These are phyloP conservation scores for Abramis brama DNA, from an alignment of 2,113 vertebrate genomes.

Conservation along the genomic window DNA sequence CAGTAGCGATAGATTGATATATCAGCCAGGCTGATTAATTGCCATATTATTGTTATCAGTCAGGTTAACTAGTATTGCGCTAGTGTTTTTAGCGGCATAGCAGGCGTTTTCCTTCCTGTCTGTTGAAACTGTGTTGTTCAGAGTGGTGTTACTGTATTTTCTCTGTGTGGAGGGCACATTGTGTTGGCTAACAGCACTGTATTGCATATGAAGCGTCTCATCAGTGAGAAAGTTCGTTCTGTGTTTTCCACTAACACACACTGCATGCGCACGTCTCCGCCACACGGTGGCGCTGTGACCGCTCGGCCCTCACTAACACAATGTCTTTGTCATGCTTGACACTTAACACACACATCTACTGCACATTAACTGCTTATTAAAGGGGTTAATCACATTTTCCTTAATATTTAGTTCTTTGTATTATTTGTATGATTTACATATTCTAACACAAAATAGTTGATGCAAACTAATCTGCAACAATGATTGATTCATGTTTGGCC, in stretches of 20 bases:
- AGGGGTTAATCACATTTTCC: not conserved
- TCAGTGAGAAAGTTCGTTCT: not conserved
- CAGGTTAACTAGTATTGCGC: not conserved
- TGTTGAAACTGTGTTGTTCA: not conserved
- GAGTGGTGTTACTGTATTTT: not conserved
- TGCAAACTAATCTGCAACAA: not conserved
- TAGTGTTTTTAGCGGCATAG: not conserved
- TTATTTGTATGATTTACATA: not conserved
- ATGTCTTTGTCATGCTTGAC: not conserved
- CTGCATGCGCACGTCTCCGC: not conserved
- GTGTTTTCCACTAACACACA: not conserved
- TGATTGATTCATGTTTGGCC: not conserved
- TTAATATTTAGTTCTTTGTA: not conserved
- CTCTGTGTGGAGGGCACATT: not conserved
- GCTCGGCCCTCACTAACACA: not conserved
- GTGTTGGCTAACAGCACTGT: not conserved
- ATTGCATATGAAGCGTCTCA: not conserved
- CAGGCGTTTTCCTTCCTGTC: not conserved
- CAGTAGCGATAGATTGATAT: not conserved
- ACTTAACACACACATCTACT: not conserved
- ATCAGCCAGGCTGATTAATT: not conserved
- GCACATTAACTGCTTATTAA: not conserved
- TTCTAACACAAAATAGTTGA: not conserved
- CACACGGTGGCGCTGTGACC: slow-evolving; percentile 12
- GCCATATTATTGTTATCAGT: not conserved